These are phyloP conservation scores for Tribolium freemani DNA, from an alignment of 2,888 invertebrate genomes.

Conservation along the genomic window DNA sequence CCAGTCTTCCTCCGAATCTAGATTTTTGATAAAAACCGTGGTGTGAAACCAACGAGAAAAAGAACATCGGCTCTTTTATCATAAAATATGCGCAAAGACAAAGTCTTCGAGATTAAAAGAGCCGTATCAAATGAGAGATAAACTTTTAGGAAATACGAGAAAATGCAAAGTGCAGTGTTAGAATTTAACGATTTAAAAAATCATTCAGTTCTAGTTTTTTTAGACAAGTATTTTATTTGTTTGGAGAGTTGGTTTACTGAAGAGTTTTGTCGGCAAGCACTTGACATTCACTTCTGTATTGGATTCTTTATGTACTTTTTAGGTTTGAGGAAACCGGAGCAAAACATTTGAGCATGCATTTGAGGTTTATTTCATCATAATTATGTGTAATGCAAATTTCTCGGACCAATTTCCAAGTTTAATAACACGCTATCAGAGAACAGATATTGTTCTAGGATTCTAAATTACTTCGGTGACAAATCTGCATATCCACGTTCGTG, in stretches of 20 bases:
- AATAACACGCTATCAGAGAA: too few species aligned
- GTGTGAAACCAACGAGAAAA: conserved; percentile 1
- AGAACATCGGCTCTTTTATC: background rate
- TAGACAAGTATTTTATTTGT: background rate
- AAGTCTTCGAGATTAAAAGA: background rate
- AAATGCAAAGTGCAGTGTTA: background rate
- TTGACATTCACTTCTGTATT: background rate
- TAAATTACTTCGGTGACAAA: background rate
- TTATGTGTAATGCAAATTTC: too few species aligned
- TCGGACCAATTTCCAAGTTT: too few species aligned
- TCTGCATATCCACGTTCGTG: conserved; percentile 31
- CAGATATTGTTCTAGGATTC: background rate
- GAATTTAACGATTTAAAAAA: background rate
- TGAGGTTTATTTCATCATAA: too few species aligned
- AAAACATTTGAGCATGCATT: background rate
- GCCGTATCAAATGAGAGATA: background rate
- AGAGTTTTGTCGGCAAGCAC: background rate
- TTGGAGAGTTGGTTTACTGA: background rate
- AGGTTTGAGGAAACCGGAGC: background rate
- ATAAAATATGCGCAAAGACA: background rate
- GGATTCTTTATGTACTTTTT: background rate
- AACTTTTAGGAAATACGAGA: background rate
- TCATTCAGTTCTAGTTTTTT: background rate
- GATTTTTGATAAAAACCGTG: background rate
- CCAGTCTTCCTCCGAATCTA: background rate